Conservation (phyloP, 1,140 invertebrate genomes). For the Drosophila chauvacae region DNA sequence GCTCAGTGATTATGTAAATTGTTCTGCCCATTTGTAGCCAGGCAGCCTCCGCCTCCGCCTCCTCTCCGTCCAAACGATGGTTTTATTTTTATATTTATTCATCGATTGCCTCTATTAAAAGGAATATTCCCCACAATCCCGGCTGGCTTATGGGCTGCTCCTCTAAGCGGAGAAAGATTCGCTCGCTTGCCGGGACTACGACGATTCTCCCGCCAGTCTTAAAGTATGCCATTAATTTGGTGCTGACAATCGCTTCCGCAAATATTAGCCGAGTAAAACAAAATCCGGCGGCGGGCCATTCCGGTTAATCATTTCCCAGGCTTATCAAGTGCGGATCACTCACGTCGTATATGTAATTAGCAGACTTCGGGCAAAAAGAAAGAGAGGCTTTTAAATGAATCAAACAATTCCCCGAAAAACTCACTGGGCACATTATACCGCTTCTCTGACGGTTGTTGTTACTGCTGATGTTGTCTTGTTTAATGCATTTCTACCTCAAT, state of each 20-base stretch:
- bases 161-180: not conserved
- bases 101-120: conserved; percentile 61
- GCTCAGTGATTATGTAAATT: conserved; percentile 71
- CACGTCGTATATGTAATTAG: conserved; percentile 48
- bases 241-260: conserved; percentile 20
- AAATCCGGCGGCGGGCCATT: conserved; percentile 28
- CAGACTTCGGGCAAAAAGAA: not conserved
- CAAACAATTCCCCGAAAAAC: conserved; percentile 27
- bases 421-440: not conserved
- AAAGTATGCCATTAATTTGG: conserved; percentile 31
- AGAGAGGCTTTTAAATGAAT: conserved; percentile 29
- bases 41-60: conserved; percentile 50
- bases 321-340: conserved; percentile 40
- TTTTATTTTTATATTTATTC: conserved; percentile 54
- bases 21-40: conserved; percentile 44
- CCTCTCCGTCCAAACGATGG: not conserved
- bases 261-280: conserved; percentile 28
- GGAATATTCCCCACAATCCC: conserved; percentile 31
- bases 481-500: conserved; percentile 63
- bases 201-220: not conserved
- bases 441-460: conserved; percentile 10
- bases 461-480: conserved; percentile 41
- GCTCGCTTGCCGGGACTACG: not conserved
- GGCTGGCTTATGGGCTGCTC: conserved; percentile 8
- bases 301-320: conserved; percentile 34